Conservation (phyloP, 2,113 vertebrate species). For the Nothocercus julius region DNA sequence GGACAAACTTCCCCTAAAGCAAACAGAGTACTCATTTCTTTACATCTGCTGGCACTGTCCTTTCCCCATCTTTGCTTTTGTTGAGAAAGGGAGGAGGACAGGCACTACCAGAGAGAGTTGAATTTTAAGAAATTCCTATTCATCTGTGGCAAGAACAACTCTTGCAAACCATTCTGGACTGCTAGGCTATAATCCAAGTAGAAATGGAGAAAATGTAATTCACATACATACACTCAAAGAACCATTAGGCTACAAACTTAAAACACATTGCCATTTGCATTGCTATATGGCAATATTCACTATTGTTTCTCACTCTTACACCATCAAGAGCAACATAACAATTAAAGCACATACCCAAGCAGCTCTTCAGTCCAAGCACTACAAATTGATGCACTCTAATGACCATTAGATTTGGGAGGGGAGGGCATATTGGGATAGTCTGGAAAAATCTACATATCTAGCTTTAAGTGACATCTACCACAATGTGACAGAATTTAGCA, state of each 20-base stretch:
- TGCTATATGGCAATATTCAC: accelerated
- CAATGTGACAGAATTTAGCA: background rate
- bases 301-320: background rate
- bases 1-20: background rate
- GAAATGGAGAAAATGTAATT: background rate
- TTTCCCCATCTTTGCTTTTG: background rate
- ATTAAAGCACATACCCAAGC: background rate
- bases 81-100: background rate
- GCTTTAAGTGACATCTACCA: background rate
- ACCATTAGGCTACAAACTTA: background rate
- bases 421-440: background rate
- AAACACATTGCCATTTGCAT: background rate
- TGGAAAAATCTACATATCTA: background rate
- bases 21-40: background rate
- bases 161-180: background rate
- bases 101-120: background rate
- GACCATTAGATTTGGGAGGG: background rate
- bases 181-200: too few species aligned
- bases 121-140: background rate
- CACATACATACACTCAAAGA: background rate
- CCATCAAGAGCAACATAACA: background rate
- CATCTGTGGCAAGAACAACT: background rate
- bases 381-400: background rate
- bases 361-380: background rate
- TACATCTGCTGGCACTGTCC: background rate